These are phyloP conservation scores for Tigriopus japonicus DNA, from an alignment of 1,140 invertebrate species.

Conservation along the genomic window DNA sequence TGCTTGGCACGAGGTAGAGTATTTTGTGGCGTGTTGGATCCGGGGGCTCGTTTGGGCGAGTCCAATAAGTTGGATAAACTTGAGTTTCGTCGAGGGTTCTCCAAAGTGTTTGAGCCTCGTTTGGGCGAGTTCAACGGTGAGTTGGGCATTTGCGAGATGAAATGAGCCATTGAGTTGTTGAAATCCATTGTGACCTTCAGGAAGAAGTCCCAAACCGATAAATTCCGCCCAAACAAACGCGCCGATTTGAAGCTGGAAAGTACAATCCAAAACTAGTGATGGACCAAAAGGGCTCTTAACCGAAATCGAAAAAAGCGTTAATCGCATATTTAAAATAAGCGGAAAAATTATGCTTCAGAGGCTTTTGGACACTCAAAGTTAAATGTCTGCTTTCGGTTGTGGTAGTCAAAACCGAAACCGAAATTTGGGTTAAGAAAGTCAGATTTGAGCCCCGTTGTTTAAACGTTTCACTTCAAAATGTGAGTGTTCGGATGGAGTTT, in stretches of 20 bases:
- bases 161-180: neutral
- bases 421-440: too few species aligned
- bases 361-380: too few species aligned
- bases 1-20: slow-evolving; percentile 2
- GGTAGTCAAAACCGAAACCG: too few species aligned
- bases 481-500: too few species aligned
- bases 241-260: slow-evolving; percentile 41
- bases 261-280: too few species aligned
- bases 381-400: too few species aligned
- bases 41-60: neutral
- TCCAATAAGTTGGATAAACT: neutral
- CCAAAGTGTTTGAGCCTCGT: neutral
- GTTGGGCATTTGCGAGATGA: neutral
- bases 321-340: too few species aligned
- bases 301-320: too few species aligned
- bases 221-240: slow-evolving; percentile 74
- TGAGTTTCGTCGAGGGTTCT: neutral
- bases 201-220: slow-evolving; percentile 96
- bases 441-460: too few species aligned
- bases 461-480: too few species aligned
- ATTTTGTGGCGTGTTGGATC: neutral
- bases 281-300: too few species aligned
- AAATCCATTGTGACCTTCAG: slow-evolving; percentile 36
- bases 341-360: too few species aligned
- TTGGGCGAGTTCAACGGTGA: slow-evolving; percentile 14